Percentiles rank a stretch among this genome's conserved stretches.
Conservation (phyloP, 2,113 vertebrate species). For the Anseranas semipalmata region DNA sequence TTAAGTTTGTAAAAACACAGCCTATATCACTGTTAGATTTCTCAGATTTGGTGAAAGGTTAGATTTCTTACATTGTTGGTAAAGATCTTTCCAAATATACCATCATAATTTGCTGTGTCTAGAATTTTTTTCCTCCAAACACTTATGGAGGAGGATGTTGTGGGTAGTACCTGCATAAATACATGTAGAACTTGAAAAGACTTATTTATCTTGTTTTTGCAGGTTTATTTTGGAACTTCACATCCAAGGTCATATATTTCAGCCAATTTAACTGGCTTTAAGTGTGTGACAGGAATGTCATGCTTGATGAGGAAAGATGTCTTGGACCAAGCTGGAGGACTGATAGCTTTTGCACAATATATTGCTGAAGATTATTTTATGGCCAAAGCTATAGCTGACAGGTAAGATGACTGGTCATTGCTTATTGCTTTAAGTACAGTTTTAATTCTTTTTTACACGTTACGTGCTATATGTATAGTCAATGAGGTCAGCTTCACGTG, state of each 20-base stretch:
- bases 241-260: conserved; percentile 98
- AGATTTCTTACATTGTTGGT: background rate
- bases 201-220: conserved; percentile 9
- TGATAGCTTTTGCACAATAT: conserved; percentile 96
- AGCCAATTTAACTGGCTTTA: conserved; percentile 95
- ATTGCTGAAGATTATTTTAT: conserved; percentile 99
- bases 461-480: fast-evolving
- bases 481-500: background rate
- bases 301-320: conserved; percentile 98
- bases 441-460: background rate
- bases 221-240: conserved; percentile 99
- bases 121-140: background rate
- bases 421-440: background rate
- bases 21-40: background rate
- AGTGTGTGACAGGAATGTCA: conserved; percentile 98
- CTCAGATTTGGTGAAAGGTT: background rate
- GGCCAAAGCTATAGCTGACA: conserved; percentile 97
- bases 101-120: fast-evolving
- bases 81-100: background rate
- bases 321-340: conserved; percentile 93
- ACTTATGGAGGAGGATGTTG: background rate
- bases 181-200: background rate
- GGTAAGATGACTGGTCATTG: conserved; percentile 77
- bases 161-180: background rate
- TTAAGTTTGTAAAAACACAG: background rate